Evolutionary conservation across 2,113 vertebrate species (phyloP), one percentile per base, ranked within the genome.

Genomic region (Podarcis cretensis): DNA sequence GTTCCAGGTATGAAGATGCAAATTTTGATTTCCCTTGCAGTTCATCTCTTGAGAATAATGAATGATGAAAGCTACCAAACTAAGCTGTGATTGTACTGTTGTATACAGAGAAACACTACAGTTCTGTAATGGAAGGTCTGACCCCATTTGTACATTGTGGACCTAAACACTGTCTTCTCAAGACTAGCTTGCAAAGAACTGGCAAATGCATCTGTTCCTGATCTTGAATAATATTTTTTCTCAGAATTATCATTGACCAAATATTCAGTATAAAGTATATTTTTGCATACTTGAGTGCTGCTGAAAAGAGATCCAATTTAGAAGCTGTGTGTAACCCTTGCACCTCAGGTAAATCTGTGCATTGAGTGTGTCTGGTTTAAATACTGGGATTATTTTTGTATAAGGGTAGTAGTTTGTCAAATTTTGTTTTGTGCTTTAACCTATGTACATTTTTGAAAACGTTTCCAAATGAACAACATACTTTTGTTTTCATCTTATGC

Each of bases 301-400:
- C 97, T 97, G 97, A 94, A 95, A 84, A 92, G 93, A 95, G 92
- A 94, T 94, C 91, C 90, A 93, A 69, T 78, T 94, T 94, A 90
- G 95, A 93, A 94, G 94, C 89, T 95, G 93, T 95, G 75, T 94
- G 90, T 96, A 92, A 92, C 66, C 94, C 78, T 97, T 95, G 96
- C 97, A 97, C 96, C 97, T 97, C 97, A 97, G 97, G 97, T 97
- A 96, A 97, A 94, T 5, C 77, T 96, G 95, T 96, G 96, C 97
- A 93, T 0, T 73, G 89, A 92, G 90, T 91, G 92, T 94, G 90
- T 95, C 68, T 95, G 92, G 95, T 95, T 92, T 84, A 92, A 93
- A 80, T 87, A 59, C 91, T 90, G 92, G 87, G 95, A 82, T 81
- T 75, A 82, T 94, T 77, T 90, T 80, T 37, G n/a, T 81, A 80